Evolutionary conservation across 2,113 vertebrate species (phyloP).

Genomic region (Ptilorrhoa leucosticta): DNA sequence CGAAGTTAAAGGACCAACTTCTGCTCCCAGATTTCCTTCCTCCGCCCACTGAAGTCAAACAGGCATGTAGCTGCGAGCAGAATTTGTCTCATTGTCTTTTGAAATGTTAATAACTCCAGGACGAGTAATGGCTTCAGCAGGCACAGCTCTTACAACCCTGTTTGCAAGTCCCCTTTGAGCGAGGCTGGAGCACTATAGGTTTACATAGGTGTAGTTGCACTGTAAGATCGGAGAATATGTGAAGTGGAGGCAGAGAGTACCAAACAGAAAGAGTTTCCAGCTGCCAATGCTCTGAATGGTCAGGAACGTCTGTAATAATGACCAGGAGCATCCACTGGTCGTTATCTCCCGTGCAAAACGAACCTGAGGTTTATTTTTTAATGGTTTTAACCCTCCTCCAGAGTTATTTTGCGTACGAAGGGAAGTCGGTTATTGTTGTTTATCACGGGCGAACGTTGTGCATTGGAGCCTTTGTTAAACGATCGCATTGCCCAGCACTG

Average conservation of each 20-base stretch:
- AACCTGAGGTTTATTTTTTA: background rate
- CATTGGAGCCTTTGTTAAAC: conserved; percentile 62
- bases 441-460: conserved; percentile 19
- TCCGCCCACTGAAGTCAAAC: conserved; percentile 35
- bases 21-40: conserved; percentile 16
- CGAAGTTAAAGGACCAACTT: conserved; percentile 49
- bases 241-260: background rate
- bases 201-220: background rate
- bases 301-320: background rate
- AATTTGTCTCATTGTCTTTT: conserved; percentile 70
- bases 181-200: background rate
- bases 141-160: conserved; percentile 15
- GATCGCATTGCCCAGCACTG: conserved; percentile 53
- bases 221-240: background rate
- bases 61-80: conserved; percentile 54
- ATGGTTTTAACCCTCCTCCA: background rate
- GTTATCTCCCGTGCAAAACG: conserved; percentile 10
- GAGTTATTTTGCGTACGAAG: background rate
- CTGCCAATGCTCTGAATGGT: conserved; percentile 20
- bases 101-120: conserved; percentile 74
- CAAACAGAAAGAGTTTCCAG: conserved; percentile 40
- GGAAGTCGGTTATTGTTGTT: background rate
- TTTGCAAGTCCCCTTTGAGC: conserved; percentile 44
- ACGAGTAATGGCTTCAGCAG: conserved; percentile 50
- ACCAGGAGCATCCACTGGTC: conserved; percentile 4